Base-by-base conservation (phyloP, 2,113 vertebrate species). In the Nansenia antarctica region DNA sequence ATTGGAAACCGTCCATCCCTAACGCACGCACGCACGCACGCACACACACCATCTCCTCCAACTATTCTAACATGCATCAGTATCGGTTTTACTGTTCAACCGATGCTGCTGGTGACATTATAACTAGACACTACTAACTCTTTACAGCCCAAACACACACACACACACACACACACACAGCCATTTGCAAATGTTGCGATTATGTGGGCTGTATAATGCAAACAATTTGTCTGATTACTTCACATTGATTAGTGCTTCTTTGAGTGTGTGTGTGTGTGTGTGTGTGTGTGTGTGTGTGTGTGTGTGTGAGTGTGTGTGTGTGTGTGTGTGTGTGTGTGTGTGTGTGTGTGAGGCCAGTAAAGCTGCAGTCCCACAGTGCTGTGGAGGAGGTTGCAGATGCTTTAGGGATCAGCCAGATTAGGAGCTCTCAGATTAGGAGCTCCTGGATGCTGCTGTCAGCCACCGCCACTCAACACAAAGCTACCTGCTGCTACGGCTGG, bases 211-310 rank as follows among this genome's bases (percentile, higher is more conserved):
- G 88, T 89, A 91, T 87, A 91, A 92, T 81, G 63, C 82, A 81
- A 89, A 91, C 91, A 91, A 92, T 93, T 92, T 92, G 88, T 82
- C 88, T 92, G 92, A 93, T 93, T 92, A 91, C 89, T 92, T 93
- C 88, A 86, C 90, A 93, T 90, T 92, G 91, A 92, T 92, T 87
- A 65, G 86, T 80, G 86, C 84, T 80, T 84, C 82, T 80, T 84
- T 87, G 86, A 87, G 87, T 87, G 83, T 83, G 79, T 79, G 73
- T 69, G 81, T 45, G 73, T 47, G 42, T 47, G 42, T 47, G 42
- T 15, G 37, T 42, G 37, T 42, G 37, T 3, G 37, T 42, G 37
- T 3, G 37, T 42, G 37, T 42, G 42, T 11, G 35, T 37, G 35
- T 6, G 35, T 37, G 35, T 37, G n/a, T n/a, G n/a, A n/a, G n/a